Evolutionary conservation across 2,797 vertebrate genomes (phyloP).

Genomic region (Enteromius argenteus): DNA sequence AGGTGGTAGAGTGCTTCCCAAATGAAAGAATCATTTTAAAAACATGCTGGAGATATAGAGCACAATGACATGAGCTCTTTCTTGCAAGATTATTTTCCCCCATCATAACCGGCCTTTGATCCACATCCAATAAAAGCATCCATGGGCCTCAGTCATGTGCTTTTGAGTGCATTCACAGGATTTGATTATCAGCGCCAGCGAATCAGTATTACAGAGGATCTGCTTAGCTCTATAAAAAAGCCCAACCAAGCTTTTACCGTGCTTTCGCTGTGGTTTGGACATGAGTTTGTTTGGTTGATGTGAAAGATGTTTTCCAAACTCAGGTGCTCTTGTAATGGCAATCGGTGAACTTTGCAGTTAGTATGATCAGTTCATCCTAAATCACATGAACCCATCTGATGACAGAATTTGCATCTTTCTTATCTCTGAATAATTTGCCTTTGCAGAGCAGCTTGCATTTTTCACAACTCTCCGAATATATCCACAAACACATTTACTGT

Average conservation of each 20-base stretch:
- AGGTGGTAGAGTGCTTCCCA: conserved; percentile 17
- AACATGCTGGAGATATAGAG: conserved; percentile 12
- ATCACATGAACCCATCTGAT: neutral
- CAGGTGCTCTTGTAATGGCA: neutral
- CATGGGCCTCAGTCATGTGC: conserved; percentile 25
- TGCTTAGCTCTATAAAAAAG: conserved; percentile 34
- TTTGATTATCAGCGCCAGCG: conserved; percentile 23
- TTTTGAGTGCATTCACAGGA: conserved; percentile 16
- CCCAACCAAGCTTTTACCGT: neutral
- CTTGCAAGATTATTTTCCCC: neutral
- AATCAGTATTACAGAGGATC: conserved; percentile 23
- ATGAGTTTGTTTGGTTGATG: neutral
- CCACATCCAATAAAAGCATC: conserved; percentile 40
- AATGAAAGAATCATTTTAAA: conserved; percentile 29
- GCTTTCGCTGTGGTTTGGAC: conserved; percentile 6
- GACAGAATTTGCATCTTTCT: neutral
- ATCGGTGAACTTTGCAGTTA: neutral
- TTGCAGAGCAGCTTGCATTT: neutral
- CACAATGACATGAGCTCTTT: conserved; percentile 16
- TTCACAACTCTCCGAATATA: neutral
- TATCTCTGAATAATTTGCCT: conserved; percentile 4
- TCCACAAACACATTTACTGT: neutral
- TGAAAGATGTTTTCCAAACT: neutral
- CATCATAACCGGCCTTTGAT: conserved; percentile 5
- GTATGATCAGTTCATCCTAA: neutral